These are phyloP conservation scores for Drosophila glabriapex DNA, from an alignment of 2,888 invertebrate species.

Conservation along the genomic window DNA sequence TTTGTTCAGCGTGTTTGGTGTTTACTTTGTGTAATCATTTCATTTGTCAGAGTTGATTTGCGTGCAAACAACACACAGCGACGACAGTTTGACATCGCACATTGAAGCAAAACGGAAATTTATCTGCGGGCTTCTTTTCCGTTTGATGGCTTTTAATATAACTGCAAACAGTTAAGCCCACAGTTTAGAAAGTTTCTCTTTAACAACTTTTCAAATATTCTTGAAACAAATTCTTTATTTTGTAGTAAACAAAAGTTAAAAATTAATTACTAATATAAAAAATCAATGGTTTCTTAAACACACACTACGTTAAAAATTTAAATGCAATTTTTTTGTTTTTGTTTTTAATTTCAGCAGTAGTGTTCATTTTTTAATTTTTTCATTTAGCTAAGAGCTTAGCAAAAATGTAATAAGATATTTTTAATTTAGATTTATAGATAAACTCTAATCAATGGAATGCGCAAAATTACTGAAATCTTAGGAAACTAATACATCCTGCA, in stretches of 20 bases:
- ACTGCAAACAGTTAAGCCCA: slow-evolving; percentile 2
- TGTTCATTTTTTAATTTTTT: neutral
- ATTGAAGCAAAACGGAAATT: slow-evolving; percentile 33
- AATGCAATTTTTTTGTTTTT: neutral
- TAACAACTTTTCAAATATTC: neutral
- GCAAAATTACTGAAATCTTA: neutral
- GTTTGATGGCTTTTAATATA: slow-evolving; percentile 1
- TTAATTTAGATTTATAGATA: neutral
- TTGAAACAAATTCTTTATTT: neutral
- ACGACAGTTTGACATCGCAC: slow-evolving; percentile 61
- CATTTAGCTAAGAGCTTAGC: neutral
- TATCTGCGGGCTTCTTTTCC: slow-evolving; percentile 6
- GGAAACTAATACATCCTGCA: neutral
- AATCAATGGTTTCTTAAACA: neutral
- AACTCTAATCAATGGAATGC: neutral
- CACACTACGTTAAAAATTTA: neutral
- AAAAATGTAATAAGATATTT: neutral
- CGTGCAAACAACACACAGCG: slow-evolving; percentile 45
- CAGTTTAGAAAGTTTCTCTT: neutral
- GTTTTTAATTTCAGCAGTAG: neutral
- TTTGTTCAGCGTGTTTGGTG: slow-evolving; percentile 66
- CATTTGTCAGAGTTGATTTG: slow-evolving; percentile 78
- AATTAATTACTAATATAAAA: neutral
- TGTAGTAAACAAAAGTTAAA: neutral
- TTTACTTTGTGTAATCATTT: slow-evolving; percentile 80